Base-by-base conservation (phyloP, 2,888 invertebrate species). In the Chydorus sphaericus region DNA sequence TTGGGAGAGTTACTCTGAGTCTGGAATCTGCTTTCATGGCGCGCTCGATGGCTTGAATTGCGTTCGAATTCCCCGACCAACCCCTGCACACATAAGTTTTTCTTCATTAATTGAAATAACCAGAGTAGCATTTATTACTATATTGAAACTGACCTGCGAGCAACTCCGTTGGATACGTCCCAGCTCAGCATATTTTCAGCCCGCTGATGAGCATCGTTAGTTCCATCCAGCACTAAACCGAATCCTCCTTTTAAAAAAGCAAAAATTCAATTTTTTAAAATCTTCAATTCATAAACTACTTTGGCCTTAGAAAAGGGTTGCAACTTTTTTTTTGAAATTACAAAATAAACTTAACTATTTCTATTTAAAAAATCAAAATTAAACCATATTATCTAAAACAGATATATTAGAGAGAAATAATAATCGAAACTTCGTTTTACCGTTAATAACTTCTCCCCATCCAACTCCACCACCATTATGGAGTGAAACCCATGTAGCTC, bases 401-500 rank as follows among this genome's bases (percentile, higher is more conserved):
- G n/a, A n/a, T n/a, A n/a, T n/a, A n/a, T n/a, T n/a, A n/a, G n/a
- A n/a, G n/a, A n/a, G n/a, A n/a, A n/a, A n/a, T n/a, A n/a, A n/a
- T n/a, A n/a, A n/a, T n/a, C n/a, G n/a, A n/a, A n/a, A n/a, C n/a
- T n/a, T n/a, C n/a, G n/a, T n/a, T 20, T 4, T 10, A 44, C 79
- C 79, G 64, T 80, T 79, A 14, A 76, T 74, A 4, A 75, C 78
- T 65, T 79, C 78, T n/a, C 78, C 78, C 75, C 75, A 76, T 57
- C 76, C 76, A 14, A 74, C 73, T 6, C 77, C 77, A 3, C 77
- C 77, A 2, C 77, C 77, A 62, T 77, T 77, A 63, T 77, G 76
- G 6, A 77, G 62, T 4, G 78, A 72, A 10, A 79, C 75, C 79
- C 78, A 79, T 2, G 78, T 79, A 20, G 79, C 79, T 4, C 79